Base-by-base conservation (phyloP, 2,888 invertebrate genomes). In the Toxonevra muliebris region DNA sequence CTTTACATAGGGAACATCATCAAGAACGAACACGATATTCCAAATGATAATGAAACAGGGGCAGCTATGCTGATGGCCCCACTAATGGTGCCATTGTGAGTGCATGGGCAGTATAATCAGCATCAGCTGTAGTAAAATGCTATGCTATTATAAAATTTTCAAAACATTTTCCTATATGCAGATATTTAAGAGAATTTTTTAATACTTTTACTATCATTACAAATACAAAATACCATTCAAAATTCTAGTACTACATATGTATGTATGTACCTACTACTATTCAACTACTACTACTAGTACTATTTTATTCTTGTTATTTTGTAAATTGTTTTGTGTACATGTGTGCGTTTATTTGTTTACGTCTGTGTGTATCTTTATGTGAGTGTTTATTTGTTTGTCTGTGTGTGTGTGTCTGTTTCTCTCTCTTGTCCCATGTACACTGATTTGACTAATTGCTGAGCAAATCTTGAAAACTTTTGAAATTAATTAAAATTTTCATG, bases 391-490 rank as follows among this genome's bases (percentile, higher is more conserved):
- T 19, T 68, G 40, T 42, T n/a, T 50, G 54, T 40, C 50, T 41
- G 13, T 52, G 53, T 68, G 43, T 17, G 30, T 45, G 17, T 40
- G 17, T 10, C 11, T 17, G 1, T 17, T 48, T n/a, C 45, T 45
- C 4, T 48, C 48, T 61, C 40, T 57, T 41, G 65, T 61, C 65
- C 62, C 64, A 19, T 65, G 60, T 63, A 45, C 68, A 67, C 66
- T 71, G 73, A 74, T 74, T 74, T 75, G 74, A 75, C 73, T 73
- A 75, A 75, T 75, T 75, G 74, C 71, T 73, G 67, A 68, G 68
- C 70, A 69, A 72, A 69, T 71, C 69, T 71, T 69, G 69, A 69
- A 72, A 73, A 69, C 61, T 71, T 73, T 73, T 70, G 71, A 74
- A 74, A 74, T 73, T 74, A 75, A 75, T 75, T 75, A 75, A 75